Percentiles rank a stretch among this genome's conserved stretches.
These are phyloP conservation scores for Pelecanoides urinatrix DNA, from an alignment of 2,113 vertebrate genomes.

Conservation along the genomic window DNA sequence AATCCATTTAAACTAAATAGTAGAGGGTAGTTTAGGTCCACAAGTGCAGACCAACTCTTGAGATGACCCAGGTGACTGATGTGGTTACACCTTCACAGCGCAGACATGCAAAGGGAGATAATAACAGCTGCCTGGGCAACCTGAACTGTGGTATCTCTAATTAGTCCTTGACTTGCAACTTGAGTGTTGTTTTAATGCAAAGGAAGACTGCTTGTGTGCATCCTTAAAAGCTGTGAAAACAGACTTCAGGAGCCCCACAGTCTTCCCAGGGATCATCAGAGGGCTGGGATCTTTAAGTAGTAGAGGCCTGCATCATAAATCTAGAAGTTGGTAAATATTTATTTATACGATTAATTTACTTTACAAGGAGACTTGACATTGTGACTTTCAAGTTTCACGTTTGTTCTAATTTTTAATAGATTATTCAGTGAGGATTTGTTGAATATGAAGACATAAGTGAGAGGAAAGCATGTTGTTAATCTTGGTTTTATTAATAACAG, in stretches of 20 bases:
- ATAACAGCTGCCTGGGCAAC: constrained; percentile 32
- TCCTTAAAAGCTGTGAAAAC: constrained; percentile 32
- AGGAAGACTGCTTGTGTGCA: neutral
- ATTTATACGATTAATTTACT: neutral
- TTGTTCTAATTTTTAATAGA: neutral
- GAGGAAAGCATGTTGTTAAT: neutral
- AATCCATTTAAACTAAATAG: neutral
- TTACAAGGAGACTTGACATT: neutral
- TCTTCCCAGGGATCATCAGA: neutral
- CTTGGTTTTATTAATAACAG: neutral
- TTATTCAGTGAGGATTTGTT: neutral
- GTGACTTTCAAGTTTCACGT: neutral
- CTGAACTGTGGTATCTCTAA: neutral
- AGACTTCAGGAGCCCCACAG: neutral
- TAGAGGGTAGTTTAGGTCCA: neutral
- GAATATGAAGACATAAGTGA: neutral
- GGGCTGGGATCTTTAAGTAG: neutral
- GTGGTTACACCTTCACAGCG: neutral
- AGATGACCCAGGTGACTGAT: neutral
- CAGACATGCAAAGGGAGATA: constrained; percentile 19
- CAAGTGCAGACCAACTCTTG: neutral
- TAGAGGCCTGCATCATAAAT: neutral
- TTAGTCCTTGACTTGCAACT: constrained; percentile 39
- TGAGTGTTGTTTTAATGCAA: constrained; percentile 17
- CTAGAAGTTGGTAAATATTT: neutral